These are phyloP conservation scores for Ataeniobius toweri DNA, from an alignment of 2,797 vertebrate species.

Conservation along the genomic window DNA sequence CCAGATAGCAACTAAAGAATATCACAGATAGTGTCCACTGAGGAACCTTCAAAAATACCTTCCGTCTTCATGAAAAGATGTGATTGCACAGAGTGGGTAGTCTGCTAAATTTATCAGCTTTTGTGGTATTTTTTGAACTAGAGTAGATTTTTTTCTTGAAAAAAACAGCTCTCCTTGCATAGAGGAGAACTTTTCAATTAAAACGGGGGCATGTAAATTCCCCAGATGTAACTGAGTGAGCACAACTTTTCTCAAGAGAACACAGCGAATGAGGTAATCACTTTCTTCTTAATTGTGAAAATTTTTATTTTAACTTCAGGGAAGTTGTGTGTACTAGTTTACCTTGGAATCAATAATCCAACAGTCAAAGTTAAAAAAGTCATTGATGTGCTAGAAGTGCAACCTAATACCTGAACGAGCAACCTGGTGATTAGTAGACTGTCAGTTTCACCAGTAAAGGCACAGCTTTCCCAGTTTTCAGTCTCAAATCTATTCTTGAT, in stretches of 20 bases:
- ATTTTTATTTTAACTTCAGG: constrained; percentile 13
- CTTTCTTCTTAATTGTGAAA: constrained; percentile 40
- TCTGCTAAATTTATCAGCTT: constrained; percentile 24
- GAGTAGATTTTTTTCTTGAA: constrained; percentile 34
- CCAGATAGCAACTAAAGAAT: background rate
- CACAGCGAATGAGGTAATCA: constrained; percentile 23
- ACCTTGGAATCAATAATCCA: constrained; percentile 7
- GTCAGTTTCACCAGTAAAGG: background rate
- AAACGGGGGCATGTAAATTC: constrained; percentile 43
- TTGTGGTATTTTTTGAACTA: constrained; percentile 34
- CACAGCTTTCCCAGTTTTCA: background rate
- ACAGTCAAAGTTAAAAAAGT: background rate
- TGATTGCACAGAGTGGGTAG: constrained; percentile 7
- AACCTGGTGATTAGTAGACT: background rate
- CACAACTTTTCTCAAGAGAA: constrained; percentile 33
- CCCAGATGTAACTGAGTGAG: constrained; percentile 30
- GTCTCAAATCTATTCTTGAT: background rate
- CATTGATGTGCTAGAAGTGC: background rate
- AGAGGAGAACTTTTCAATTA: constrained; percentile 55
- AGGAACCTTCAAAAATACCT: background rate
- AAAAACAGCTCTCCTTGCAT: constrained; percentile 34
- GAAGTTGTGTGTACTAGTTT: constrained; percentile 1
- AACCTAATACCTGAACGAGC: background rate
- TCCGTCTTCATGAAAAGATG: constrained; percentile 11
- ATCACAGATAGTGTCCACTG: background rate